These are phyloP conservation scores for Thaumetopoea pityocampa DNA, from an alignment of 1,140 invertebrate species.

Conservation along the genomic window DNA sequence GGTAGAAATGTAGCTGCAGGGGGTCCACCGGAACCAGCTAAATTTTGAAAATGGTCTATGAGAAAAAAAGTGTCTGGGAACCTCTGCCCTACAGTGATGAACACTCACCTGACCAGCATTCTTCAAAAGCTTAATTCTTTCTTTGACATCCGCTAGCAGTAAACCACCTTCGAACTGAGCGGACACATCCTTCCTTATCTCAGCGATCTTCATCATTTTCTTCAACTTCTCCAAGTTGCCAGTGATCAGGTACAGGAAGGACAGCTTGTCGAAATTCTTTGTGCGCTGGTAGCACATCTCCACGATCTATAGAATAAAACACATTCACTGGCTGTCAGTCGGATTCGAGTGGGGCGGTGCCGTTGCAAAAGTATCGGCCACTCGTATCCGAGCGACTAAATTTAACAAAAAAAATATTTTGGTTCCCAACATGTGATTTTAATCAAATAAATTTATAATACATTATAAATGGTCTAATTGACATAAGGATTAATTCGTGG, in stretches of 20 bases:
- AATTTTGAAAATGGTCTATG: too few species aligned
- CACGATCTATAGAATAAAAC: slow-evolving; percentile 78
- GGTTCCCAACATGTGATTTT: too few species aligned
- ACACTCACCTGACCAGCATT: slow-evolving; percentile 78
- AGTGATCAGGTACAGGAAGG: slow-evolving; percentile 98
- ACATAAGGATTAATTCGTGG: too few species aligned
- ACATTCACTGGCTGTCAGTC: not conserved
- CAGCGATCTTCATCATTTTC: slow-evolving; percentile 99
- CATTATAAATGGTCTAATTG: too few species aligned
- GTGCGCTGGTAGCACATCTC: slow-evolving; percentile 99
- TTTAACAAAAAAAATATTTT: too few species aligned
- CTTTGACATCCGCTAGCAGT: slow-evolving; percentile 92
- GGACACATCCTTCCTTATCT: slow-evolving; percentile 96
- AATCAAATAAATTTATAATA: too few species aligned
- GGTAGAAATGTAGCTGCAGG: too few species aligned
- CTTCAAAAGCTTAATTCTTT: slow-evolving; percentile 94
- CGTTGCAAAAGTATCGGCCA: not conserved
- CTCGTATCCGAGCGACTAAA: too few species aligned
- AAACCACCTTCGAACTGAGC: slow-evolving; percentile 98
- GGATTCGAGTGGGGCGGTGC: not conserved
- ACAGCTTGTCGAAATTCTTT: slow-evolving; percentile 99
- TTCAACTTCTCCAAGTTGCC: slow-evolving; percentile 98
- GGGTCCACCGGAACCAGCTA: too few species aligned
- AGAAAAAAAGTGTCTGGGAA: too few species aligned
- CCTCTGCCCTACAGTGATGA: too few species aligned